These are phyloP conservation scores for Pocota personata DNA, from an alignment of 2,888 invertebrate genomes.

Conservation along the genomic window DNA sequence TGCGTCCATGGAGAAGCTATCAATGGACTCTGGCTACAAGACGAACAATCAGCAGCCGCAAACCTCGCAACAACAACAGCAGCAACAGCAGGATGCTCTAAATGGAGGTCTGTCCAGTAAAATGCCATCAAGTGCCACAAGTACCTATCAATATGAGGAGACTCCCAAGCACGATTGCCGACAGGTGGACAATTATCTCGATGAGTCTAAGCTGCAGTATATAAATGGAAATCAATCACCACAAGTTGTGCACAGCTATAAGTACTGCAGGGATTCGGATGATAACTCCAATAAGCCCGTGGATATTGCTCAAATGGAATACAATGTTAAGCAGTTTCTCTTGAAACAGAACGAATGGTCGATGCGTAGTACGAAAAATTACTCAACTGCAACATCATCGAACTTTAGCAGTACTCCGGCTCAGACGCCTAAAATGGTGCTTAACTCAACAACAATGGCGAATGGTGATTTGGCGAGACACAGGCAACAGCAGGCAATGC, in stretches of 20 bases:
- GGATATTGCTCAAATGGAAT: constrained; percentile 89
- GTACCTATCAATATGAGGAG: constrained; percentile 49
- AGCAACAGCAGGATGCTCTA: constrained; percentile 26
- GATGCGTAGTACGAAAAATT: constrained; percentile 77
- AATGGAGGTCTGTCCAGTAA: constrained; percentile 40
- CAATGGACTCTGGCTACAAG: constrained; percentile 82
- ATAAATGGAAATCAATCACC: constrained; percentile 71
- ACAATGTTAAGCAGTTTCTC: constrained; percentile 90
- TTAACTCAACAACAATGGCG: constrained; percentile 15
- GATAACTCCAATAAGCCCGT: constrained; percentile 82
- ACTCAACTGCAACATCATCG: constrained; percentile 59
- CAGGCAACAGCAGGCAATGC: constrained; percentile 62
- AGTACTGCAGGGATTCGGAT: constrained; percentile 80
- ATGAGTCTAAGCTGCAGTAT: constrained; percentile 14
- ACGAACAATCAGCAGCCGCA: constrained; percentile 79
- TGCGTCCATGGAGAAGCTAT: constrained; percentile 81
- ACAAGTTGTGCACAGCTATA: constrained; percentile 81
- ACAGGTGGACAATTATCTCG: constrained; percentile 33
- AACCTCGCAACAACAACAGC: constrained; percentile 55
- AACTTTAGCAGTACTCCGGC: constrained; percentile 64
- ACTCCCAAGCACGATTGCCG: constrained; percentile 44
- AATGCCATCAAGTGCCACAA: constrained; percentile 64
- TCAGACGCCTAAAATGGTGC: constrained; percentile 34
- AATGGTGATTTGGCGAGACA: constrained; percentile 56
- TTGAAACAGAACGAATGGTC: constrained; percentile 85